A percentile compares a stretch with the other conserved stretches of the same genome.
Conservation (phyloP, 1,140 invertebrate genomes). For the Caenorhabditis brenneri region DNA sequence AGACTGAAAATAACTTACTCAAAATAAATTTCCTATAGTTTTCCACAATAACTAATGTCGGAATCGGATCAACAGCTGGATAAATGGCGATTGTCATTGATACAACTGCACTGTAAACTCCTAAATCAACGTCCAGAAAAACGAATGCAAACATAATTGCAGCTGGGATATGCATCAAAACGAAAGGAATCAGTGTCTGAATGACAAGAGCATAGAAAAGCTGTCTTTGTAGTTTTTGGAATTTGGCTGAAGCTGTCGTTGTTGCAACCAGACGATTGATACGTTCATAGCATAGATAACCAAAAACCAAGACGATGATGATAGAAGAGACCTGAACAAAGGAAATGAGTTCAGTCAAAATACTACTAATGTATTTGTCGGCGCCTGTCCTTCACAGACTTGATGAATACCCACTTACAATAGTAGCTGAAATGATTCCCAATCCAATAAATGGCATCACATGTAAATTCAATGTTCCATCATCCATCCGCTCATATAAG, state of each 20-base stretch:
- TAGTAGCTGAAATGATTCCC: neutral
- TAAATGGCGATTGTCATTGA: conserved; percentile 19
- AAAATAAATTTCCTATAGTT: neutral
- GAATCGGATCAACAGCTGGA: neutral
- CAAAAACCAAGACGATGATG: neutral
- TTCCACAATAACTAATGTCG: neutral
- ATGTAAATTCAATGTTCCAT: neutral
- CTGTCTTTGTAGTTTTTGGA: neutral
- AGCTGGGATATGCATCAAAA: conserved; percentile 1
- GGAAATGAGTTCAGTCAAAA: neutral
- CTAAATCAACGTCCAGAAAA: neutral
- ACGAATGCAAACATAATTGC: conserved; percentile 4
- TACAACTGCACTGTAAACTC: neutral
- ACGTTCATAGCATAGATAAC: neutral
- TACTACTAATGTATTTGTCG: too few species aligned
- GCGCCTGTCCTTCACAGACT: too few species aligned
- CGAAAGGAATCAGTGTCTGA: conserved; percentile 5
- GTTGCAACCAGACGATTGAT: neutral
- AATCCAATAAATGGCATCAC: neutral
- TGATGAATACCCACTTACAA: too few species aligned
- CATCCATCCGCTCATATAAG: neutral
- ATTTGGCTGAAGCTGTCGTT: neutral
- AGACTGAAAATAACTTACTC: neutral
- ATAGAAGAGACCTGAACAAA: neutral
- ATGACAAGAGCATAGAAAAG: conserved; percentile 1